A percentile compares a stretch with the other conserved stretches of the same genome.
Conservation (phyloP, 37 sponge, comb jelly and placozoan genomes). For the Oopsacas minuta region DNA sequence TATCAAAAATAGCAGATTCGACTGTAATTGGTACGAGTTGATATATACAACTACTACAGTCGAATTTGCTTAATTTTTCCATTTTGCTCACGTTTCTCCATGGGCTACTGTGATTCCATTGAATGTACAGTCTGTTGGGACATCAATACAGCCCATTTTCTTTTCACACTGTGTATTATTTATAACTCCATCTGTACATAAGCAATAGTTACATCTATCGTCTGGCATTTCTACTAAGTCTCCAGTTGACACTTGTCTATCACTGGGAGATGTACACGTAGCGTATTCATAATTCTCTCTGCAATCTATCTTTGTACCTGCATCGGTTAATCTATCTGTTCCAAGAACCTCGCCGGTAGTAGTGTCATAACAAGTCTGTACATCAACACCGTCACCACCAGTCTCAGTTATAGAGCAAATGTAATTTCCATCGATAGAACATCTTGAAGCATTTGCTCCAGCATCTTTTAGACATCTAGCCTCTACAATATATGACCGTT, state of each 20-base stretch:
- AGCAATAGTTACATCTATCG: neutral
- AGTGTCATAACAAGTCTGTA: neutral
- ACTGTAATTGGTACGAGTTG: neutral
- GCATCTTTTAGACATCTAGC: neutral
- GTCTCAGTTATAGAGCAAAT: neutral
- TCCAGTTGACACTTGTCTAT: neutral
- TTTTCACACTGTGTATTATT: neutral
- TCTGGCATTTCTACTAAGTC: neutral
- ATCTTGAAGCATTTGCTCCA: neutral
- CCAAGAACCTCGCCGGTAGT: neutral
- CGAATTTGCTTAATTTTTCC: no score
- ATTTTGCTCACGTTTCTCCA: neutral
- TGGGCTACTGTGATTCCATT: neutral
- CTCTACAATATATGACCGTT: neutral
- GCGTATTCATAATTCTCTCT: neutral
- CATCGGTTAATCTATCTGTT: neutral
- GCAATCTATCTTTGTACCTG: neutral
- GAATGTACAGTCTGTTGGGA: neutral
- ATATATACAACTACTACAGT: no score
- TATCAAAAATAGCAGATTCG: neutral
- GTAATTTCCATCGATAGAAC: neutral
- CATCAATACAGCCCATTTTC: neutral
- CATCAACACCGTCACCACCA: neutral
- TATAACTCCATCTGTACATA: neutral
- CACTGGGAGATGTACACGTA: neutral